Conservation (phyloP, 2,113 vertebrate species). For the Thunnus thynnus region DNA sequence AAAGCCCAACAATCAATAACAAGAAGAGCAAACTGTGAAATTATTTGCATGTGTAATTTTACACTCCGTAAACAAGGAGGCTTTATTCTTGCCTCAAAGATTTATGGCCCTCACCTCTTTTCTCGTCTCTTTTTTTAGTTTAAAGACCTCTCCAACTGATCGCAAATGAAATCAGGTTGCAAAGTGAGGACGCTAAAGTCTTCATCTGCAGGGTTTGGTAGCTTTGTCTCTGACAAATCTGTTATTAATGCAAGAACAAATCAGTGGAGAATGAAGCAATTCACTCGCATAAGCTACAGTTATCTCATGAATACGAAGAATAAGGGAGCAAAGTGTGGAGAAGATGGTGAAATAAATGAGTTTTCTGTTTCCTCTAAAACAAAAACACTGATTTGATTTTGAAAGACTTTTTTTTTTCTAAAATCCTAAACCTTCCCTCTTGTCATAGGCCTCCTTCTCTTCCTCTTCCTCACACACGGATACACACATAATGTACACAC, state of each 20-base stretch:
- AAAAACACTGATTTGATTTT: no score
- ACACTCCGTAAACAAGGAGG: background rate
- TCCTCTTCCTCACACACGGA: background rate
- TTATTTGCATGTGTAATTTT: background rate
- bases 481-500: background rate
- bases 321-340: background rate
- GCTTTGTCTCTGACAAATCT: background rate
- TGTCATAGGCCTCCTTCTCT: background rate
- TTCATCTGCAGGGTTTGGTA: background rate
- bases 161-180: background rate
- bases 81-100: background rate
- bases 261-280: background rate
- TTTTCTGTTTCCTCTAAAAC: no score
- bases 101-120: background rate
- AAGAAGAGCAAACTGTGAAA: background rate
- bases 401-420: no score
- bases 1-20: background rate
- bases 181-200: background rate
- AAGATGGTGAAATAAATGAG: no score
- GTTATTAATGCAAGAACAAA: background rate
- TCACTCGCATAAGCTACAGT: background rate
- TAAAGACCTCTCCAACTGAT: background rate
- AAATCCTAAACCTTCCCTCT: background rate
- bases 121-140: background rate
- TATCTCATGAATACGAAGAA: background rate